Evolutionary conservation across 1,140 invertebrate species (phyloP).

Genomic region (Neodiprion pinetum): DNA sequence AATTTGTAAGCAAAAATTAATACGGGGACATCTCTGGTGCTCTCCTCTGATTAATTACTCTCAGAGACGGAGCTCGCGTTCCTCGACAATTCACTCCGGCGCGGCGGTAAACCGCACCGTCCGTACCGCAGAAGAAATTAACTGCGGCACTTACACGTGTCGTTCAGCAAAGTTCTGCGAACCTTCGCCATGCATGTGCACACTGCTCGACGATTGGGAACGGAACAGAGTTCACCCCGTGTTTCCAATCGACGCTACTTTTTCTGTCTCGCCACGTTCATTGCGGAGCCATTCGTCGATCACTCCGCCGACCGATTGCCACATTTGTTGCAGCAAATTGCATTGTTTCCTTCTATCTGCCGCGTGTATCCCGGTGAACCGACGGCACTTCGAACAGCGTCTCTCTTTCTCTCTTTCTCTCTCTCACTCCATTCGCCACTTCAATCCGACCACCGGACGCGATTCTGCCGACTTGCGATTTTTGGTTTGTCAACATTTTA

Average conservation of each 20-base stretch:
- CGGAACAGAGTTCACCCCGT: slow-evolving; percentile 26
- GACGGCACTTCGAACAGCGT: background rate
- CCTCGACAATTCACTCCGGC: background rate
- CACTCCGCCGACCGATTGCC: slow-evolving; percentile 34
- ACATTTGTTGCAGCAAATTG: slow-evolving; percentile 42
- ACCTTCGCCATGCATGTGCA: background rate
- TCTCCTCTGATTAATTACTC: background rate
- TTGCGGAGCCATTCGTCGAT: slow-evolving; percentile 27
- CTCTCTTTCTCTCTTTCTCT: background rate
- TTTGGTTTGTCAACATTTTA: too few species aligned
- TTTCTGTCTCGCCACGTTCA: slow-evolving; percentile 23
- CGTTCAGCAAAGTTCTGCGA: slow-evolving; percentile 16
- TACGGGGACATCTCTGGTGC: background rate
- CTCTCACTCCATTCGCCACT: too few species aligned
- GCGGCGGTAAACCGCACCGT: background rate
- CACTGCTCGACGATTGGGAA: too few species aligned
- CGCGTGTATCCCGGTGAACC: background rate
- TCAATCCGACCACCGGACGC: too few species aligned
- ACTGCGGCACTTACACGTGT: background rate
- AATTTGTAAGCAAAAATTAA: background rate
- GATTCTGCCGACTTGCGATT: too few species aligned
- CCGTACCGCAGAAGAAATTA: background rate
- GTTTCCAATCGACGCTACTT: slow-evolving; percentile 41
- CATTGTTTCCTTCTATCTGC: slow-evolving; percentile 32
- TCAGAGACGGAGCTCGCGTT: background rate